These are phyloP conservation scores for Microcebus ravelobensis DNA, from an alignment of 2,113 vertebrate species.

Conservation along the genomic window DNA sequence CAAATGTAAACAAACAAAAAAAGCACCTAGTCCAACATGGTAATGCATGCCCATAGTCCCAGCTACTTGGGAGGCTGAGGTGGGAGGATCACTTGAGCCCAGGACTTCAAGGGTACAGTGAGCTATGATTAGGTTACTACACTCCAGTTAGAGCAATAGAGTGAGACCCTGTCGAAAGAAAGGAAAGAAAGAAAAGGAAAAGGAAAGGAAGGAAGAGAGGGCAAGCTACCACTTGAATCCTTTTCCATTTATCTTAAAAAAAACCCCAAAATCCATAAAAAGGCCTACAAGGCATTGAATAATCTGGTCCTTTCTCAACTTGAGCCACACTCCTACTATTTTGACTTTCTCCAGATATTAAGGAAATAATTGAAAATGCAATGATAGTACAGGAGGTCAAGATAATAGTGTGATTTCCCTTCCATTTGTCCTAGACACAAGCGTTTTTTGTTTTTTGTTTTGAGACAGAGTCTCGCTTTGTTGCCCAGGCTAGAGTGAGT, in stretches of 20 bases:
- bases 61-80: no score
- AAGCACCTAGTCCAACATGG: no score
- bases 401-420: neutral
- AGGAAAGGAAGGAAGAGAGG: neutral
- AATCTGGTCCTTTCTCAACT: neutral
- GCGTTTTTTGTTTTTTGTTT: no score
- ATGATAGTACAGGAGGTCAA: neutral
- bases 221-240: neutral
- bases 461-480: no score
- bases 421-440: neutral
- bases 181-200: neutral
- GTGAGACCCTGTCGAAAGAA: no score
- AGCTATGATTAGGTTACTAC: no score
- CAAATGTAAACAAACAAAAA: no score
- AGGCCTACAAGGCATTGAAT: neutral
- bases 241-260: neutral
- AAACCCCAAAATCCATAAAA: slow-evolving; percentile 6
- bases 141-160: no score
- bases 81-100: no score
- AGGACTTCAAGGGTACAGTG: no score
- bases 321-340: neutral
- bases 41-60: no score
- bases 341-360: neutral
- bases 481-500: no score
- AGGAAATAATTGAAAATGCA: slow-evolving; percentile 15